These are phyloP conservation scores for Clanis bilineata DNA, from an alignment of 2,888 invertebrate genomes.

Conservation along the genomic window DNA sequence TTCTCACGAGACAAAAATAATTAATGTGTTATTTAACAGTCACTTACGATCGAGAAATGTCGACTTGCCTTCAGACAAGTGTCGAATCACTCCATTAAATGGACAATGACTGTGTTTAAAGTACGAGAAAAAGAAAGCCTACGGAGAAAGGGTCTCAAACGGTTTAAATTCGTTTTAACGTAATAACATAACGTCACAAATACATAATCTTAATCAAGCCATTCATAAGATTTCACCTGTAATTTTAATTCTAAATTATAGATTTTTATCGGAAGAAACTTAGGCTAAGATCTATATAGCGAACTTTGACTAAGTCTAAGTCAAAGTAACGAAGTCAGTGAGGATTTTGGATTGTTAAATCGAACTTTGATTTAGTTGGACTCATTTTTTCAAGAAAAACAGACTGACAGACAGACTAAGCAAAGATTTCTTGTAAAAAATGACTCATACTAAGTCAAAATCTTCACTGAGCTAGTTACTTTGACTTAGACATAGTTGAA, in stretches of 20 bases:
- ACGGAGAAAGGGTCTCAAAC: slow-evolving; percentile 35
- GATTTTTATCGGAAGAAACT: slow-evolving; percentile 30
- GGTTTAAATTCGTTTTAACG: slow-evolving; percentile 46
- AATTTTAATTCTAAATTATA: slow-evolving; percentile 57
- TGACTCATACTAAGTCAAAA: too few species aligned
- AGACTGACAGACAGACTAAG: too few species aligned
- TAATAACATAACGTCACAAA: slow-evolving; percentile 58
- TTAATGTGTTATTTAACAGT: background rate
- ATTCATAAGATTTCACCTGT: slow-evolving; percentile 62
- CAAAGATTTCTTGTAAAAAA: too few species aligned
- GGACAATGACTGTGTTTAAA: slow-evolving; percentile 9
- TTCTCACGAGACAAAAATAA: background rate
- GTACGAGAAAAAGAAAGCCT: slow-evolving; percentile 57
- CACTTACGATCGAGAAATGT: background rate
- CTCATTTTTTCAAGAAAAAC: too few species aligned
- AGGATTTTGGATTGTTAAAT: too few species aligned
- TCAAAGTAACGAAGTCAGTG: too few species aligned
- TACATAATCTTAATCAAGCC: slow-evolving; percentile 44
- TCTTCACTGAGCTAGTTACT: too few species aligned
- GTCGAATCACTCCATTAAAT: slow-evolving; percentile 15
- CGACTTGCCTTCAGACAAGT: background rate
- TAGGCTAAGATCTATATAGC: too few species aligned
- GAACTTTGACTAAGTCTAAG: too few species aligned
- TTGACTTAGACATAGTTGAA: too few species aligned
- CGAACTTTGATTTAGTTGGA: too few species aligned